Evolutionary conservation across 2,797 vertebrate species (phyloP), one percentile per base, ranked within the genome.

Genomic region (Micromesistius poutassou): DNA sequence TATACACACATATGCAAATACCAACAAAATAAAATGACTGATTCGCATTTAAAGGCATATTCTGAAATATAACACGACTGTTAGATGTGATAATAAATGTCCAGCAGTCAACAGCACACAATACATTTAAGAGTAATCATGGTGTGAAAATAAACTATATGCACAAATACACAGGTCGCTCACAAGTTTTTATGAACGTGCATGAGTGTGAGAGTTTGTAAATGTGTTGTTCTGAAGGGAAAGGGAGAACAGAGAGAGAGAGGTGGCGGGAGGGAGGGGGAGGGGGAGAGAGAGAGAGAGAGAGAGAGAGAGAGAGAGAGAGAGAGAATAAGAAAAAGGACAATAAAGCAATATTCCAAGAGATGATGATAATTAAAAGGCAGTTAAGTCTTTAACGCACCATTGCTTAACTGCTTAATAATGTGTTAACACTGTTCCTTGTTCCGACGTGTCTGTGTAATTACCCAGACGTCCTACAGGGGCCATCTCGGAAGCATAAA

Each of bases 141-240:
- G 5, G n/a, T 62, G 19, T 7, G 5, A 62, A 90, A 89, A 89
- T 80, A 91, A 90, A 84, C 85, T 91, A 91, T 91, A 84, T 86
- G 82, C 30, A 91, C 87, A 93, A 89, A 93, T 90, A 87, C 91
- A 92, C 87, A 91, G 75, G 90, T 76, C 77, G 68, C 80, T 84
- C 84, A 81, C 76, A 62, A 81, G 55, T 75, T 38, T 74, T 46
- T 81, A 71, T 76, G 74, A 81, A 77, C 72, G 75, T 33, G 71
- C 30, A 38, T 28, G 19, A 36, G 31, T 66, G 50, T 55, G 74
- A 22, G 28, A 72, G 76, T 74, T 81, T 76, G 79, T 80, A 28
- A 42, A 42, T 42, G 74, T 80, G 74, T 83, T 78, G 78, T 74
- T 83, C 38, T 42, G 30, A 79, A 72, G 78, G 78, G 19, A 35